Percentiles rank a stretch among this genome's conserved stretches.
phyloP scores from a whole-genome alignment of 2,888 invertebrate species.

The Pycnomerus fuliginosus region DNA sequence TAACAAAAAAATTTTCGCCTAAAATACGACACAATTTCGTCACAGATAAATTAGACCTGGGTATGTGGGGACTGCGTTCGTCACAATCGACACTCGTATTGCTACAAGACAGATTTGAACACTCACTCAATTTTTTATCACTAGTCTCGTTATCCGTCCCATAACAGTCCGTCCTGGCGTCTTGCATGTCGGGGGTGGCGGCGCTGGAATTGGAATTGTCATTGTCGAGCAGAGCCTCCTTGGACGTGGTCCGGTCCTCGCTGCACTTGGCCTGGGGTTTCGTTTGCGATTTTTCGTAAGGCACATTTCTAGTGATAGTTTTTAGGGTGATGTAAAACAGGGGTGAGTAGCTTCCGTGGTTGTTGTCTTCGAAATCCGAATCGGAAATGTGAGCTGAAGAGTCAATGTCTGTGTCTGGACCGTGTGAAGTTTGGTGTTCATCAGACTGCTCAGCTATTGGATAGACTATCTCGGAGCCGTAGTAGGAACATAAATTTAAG shows the following conservation, averaged over 20 bases:
- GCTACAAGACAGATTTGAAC: conserved; percentile 47
- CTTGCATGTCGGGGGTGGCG: conserved; percentile 59
- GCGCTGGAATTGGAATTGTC: conserved; percentile 62
- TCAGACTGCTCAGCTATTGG: conserved; percentile 84
- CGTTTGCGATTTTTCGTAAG: conserved; percentile 36
- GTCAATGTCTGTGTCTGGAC: conserved; percentile 61
- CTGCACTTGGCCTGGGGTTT: conserved; percentile 54
- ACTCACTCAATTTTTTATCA: conserved; percentile 47
- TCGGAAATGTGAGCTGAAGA: conserved; percentile 61
- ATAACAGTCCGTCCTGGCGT: conserved; percentile 47
- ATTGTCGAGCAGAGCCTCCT: conserved; percentile 66
- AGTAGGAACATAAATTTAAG: conserved; percentile 61
- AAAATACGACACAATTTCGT: conserved; percentile 16
- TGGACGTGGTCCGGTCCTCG: conserved; percentile 67
- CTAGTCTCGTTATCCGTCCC: conserved; percentile 48
- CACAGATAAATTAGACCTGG: conserved; percentile 5
- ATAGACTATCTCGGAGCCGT: conserved; percentile 76
- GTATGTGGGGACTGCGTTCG: conserved; percentile 27
- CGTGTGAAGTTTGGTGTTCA: conserved; percentile 69
- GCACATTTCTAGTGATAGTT: conserved; percentile 36
- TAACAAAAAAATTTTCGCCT: conserved; percentile 12
- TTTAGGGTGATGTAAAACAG: conserved; percentile 53
- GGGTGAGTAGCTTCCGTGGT: conserved; percentile 67
- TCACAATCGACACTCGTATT: conserved; percentile 47
- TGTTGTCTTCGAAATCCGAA: conserved; percentile 67